phyloP scores from a whole-genome alignment of 2,888 invertebrate genomes.

The Pharmacophagus antenor region DNA sequence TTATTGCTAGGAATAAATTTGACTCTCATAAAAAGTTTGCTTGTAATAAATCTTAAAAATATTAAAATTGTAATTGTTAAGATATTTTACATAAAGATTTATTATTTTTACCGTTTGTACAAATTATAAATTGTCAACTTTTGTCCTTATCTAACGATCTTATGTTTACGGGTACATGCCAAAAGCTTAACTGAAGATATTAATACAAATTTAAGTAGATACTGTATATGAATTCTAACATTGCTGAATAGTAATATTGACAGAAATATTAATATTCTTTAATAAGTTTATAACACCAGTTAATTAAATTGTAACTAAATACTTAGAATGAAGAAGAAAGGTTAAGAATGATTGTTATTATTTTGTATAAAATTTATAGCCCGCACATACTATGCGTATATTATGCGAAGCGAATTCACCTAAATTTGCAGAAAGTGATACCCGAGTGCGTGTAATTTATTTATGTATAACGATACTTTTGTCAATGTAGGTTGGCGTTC shows the following conservation, averaged over 20 bases:
- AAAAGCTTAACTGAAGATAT: background rate
- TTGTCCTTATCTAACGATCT: too few species aligned
- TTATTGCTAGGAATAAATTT: too few species aligned
- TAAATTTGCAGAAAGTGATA: conserved; percentile 29
- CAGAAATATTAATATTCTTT: background rate
- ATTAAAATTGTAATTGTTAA: too few species aligned
- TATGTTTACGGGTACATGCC: background rate
- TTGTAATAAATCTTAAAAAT: too few species aligned
- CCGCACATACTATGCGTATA: conserved; percentile 13
- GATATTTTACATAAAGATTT: too few species aligned
- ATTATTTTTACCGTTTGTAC: too few species aligned
- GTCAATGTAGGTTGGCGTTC: conserved; percentile 60
- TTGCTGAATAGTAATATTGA: background rate
- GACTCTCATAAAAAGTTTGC: too few species aligned
- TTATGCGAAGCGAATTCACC: conserved; percentile 13
- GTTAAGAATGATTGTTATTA: conserved; percentile 1
- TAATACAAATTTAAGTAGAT: background rate
- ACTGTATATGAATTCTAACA: background rate
- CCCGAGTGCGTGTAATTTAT: conserved; percentile 44
- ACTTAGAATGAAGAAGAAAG: background rate
- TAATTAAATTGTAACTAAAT: background rate
- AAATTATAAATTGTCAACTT: too few species aligned
- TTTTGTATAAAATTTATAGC: conserved; percentile 25
- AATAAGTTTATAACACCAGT: background rate
- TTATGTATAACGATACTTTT: conserved; percentile 69